Evolutionary conservation across 2,797 vertebrate species (phyloP), one percentile per base, ranked within the genome.

Genomic region (Micropoecilia bifurca): DNA sequence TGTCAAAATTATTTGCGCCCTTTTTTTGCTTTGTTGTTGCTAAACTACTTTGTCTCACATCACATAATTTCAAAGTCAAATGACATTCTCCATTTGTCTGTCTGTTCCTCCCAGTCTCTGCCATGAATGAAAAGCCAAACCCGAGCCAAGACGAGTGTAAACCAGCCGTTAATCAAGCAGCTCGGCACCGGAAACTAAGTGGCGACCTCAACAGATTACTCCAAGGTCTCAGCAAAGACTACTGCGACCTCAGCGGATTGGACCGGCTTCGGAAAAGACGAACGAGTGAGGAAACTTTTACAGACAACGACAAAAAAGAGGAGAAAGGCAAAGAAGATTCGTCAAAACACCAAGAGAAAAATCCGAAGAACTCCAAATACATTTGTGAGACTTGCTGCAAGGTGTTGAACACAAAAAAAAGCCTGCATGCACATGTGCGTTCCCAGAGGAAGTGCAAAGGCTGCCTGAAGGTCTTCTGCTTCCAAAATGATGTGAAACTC

Each of bases 371-470:
- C 28, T 72, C 48, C 12, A 63, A 0, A 0, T 86, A 85, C 63
- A 0, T 1, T 3, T 94, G 91, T 76, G 83, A 47, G 66, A 76
- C 80, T 72, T 94, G 94, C 45, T 13, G 20, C 0, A 91, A 79
- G 39, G 7, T 36, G 2, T 93, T 92, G 50, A 5, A 87, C 5
- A 87, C 82, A 9, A 1, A 43, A 1, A 73, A 78, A 33, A 86
- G 86, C 22, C 83, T 8, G 48, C 46, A 3, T 13, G 63, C 78
- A 13, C 94, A 94, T 0, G 0, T 25, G 5, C 75, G 55, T 47
- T 75, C 45, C 7, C 94, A 93, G 86, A 90, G 63, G 45, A 89
- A 0, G 20, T 95, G 94, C 80, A 2, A 0, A 43, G 88, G 79
- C 28, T 93, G 93, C 84, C 86, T 79, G 33, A 89, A 20, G 71